Evolutionary conservation across 2,113 vertebrate genomes (phyloP).

Genomic region (Alligator mississippiensis): DNA sequence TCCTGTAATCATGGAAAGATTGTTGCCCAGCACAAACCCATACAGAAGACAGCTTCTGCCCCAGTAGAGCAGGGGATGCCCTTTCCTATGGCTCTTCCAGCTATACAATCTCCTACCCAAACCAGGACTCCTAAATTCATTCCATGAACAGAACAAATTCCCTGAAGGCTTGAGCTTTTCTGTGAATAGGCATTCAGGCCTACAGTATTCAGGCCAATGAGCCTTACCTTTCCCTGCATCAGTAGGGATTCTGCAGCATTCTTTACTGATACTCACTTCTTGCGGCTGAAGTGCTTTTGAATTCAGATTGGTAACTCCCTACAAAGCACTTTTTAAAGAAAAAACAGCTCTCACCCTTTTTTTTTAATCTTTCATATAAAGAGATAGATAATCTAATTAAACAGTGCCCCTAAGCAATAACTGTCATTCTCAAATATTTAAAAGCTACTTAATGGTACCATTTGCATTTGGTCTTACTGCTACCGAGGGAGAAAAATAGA

Average conservation of each 20-base stretch:
- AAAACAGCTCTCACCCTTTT: background rate
- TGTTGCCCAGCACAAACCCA: background rate
- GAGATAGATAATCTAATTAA: background rate
- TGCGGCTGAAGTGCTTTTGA: background rate
- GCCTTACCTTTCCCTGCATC: background rate
- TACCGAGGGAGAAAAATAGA: background rate
- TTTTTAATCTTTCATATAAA: background rate
- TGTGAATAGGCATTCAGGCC: background rate
- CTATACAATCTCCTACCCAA: background rate
- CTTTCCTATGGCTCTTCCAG: background rate
- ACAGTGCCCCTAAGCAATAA: background rate
- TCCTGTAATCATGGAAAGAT: background rate
- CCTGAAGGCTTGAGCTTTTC: background rate
- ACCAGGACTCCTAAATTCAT: background rate
- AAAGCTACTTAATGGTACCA: background rate
- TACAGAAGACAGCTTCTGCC: background rate
- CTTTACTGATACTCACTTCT: background rate
- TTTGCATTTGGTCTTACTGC: background rate
- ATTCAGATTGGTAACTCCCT: background rate
- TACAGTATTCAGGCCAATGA: background rate
- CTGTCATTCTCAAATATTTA: background rate
- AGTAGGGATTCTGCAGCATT: background rate
- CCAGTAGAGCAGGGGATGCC: background rate
- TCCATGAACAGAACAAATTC: background rate
- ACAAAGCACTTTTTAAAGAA: background rate